These are phyloP conservation scores for Drosophila emarginata DNA, from an alignment of 2,888 invertebrate genomes.

Conservation along the genomic window DNA sequence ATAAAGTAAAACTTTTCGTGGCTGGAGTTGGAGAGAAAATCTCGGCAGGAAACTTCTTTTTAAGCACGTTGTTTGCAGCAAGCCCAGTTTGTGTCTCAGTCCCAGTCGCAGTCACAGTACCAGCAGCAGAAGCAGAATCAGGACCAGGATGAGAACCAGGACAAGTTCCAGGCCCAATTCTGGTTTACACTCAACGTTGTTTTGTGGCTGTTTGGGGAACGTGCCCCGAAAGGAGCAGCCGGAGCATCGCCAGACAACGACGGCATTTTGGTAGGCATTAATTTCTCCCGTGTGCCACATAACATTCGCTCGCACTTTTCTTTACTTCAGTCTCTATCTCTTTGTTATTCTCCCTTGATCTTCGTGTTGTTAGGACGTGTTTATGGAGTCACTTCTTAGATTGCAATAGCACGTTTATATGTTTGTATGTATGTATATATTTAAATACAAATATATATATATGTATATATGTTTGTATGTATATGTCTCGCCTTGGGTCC, in stretches of 20 bases:
- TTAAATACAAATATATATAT: not conserved
- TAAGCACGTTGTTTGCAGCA: conserved; percentile 24
- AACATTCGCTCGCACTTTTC: conserved; percentile 43
- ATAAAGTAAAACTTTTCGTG: conserved; percentile 4
- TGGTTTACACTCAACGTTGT: not conserved
- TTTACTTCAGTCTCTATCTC: not conserved
- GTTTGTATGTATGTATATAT: not conserved
- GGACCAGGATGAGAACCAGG: not conserved
- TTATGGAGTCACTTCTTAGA: conserved; percentile 60
- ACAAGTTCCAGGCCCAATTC: not conserved
- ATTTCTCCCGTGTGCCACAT: conserved; percentile 72
- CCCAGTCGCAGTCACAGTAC: not conserved
- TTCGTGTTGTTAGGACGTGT: conserved; percentile 45
- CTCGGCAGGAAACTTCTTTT: conserved; percentile 28
- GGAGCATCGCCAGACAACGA: conserved; percentile 10
- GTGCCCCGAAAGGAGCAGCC: conserved; percentile 44
- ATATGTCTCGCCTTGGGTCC: conserved; percentile 3
- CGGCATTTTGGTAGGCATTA: conserved; percentile 69
- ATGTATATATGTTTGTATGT: not conserved
- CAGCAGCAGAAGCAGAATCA: too few relatives aligned
- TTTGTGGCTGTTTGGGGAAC: conserved; percentile 55
- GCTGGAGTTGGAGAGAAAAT: conserved; percentile 23
- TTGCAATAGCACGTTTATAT: conserved; percentile 31
- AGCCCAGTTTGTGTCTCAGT: conserved; percentile 12
- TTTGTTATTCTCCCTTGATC: not conserved